Percentiles rank a stretch among this genome's conserved stretches.
phyloP scores from a whole-genome alignment of 2,797 vertebrate species.

The Sebastes matsubarae region DNA sequence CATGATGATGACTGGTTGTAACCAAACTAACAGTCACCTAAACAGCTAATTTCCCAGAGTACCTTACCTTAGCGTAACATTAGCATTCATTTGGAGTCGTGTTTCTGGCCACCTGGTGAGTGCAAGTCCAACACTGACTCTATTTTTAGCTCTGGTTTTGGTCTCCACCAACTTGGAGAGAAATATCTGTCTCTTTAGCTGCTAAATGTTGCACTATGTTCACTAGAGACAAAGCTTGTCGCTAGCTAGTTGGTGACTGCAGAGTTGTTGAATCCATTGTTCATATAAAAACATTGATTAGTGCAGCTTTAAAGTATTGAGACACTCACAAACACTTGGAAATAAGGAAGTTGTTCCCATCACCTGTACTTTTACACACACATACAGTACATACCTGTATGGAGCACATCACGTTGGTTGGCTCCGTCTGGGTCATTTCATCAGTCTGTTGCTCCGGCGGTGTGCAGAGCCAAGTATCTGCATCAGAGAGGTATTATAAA shows the following conservation, averaged over 20 bases:
- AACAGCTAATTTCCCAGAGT: not conserved
- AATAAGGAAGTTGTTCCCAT: not conserved
- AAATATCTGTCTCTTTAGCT: not conserved
- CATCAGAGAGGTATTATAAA: not conserved
- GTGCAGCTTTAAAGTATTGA: not conserved
- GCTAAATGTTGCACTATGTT: not conserved
- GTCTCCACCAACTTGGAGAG: too few species aligned
- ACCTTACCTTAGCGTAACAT: not conserved
- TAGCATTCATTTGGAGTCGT: too few species aligned
- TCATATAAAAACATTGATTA: not conserved
- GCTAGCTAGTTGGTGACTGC: not conserved
- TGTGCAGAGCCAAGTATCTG: constrained; percentile 79
- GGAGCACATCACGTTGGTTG: constrained; percentile 74
- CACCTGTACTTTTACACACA: not conserved
- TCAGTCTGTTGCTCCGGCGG: constrained; percentile 42
- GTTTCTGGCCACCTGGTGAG: too few species aligned
- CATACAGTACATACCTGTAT: constrained; percentile 77
- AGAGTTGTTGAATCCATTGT: not conserved
- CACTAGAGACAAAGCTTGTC: not conserved
- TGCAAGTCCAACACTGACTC: too few species aligned
- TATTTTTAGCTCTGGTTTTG: too few species aligned
- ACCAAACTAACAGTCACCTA: not conserved
- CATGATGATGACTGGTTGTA: not conserved
- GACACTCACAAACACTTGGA: not conserved
- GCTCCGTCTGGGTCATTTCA: constrained; percentile 56